Conservation (phyloP, 2,888 invertebrate genomes). For the Alitta virens region DNA sequence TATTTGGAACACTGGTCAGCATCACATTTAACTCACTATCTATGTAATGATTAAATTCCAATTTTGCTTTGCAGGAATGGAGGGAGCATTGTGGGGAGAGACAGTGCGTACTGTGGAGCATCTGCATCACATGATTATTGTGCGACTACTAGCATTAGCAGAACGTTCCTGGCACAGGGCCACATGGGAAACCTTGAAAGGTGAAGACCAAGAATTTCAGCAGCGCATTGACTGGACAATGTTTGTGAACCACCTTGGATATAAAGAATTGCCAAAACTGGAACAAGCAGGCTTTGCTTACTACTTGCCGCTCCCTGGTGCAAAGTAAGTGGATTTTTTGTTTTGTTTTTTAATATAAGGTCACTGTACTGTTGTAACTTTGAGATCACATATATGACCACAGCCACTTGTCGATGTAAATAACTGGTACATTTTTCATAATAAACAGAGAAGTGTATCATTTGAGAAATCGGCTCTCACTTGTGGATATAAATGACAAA, state of each 20-base stretch:
- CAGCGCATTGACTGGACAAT: slow-evolving; percentile 35
- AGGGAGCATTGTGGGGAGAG: slow-evolving; percentile 44
- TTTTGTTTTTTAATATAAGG: too few species aligned
- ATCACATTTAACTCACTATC: too few species aligned
- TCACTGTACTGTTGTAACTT: too few species aligned
- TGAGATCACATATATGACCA: too few species aligned
- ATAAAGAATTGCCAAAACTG: slow-evolving; percentile 37
- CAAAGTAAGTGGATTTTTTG: too few species aligned
- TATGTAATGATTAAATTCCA: too few species aligned
- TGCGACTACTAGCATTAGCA: slow-evolving; percentile 21
- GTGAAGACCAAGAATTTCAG: slow-evolving; percentile 20
- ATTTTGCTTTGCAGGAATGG: slow-evolving; percentile 33
- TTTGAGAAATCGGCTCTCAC: too few species aligned
- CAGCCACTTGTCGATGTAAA: too few species aligned
- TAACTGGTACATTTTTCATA: too few species aligned
- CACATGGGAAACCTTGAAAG: slow-evolving; percentile 28
- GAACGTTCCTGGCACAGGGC: slow-evolving; percentile 44
- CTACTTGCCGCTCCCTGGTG: slow-evolving; percentile 45
- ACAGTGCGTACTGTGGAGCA: slow-evolving; percentile 14
- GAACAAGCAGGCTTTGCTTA: slow-evolving; percentile 38
- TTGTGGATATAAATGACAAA: too few species aligned
- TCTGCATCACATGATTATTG: neutral
- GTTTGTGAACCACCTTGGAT: slow-evolving; percentile 40
- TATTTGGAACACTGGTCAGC: too few species aligned
- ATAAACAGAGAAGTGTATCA: too few species aligned